Base-by-base conservation (phyloP, 2,888 invertebrate species). In the Chrysolina americana region DNA sequence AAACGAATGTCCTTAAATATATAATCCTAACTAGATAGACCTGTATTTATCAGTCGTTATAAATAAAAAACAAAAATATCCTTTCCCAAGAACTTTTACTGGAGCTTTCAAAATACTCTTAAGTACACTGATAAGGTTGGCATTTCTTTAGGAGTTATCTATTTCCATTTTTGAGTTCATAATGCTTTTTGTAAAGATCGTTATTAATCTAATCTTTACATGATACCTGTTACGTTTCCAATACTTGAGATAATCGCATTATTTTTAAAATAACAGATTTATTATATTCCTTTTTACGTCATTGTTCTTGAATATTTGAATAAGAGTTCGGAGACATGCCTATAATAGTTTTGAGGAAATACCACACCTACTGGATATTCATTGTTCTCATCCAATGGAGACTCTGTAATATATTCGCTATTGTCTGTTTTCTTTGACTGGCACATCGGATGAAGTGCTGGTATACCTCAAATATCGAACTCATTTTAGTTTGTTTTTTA, bases 341-440 rank as follows among this genome's bases (percentile, higher is more conserved):
- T n/a, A 3, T n/a, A 3, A 59, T 36, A 28, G n/a, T 59, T 53
- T 59, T 23, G 59, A 59, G 59, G 59, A 59, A 59, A 36, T 59
- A 15, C 28, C 59, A 59, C 59, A 59, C 59, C 59, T 36, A 44
- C 13, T 59, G 36, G n/a, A 59, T 59, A 36, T 36, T 59, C n/a
- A 59, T 59, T 59, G 59, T 59, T 59, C 28, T 28, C 59, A 36
- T 36, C 1, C 28, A 13, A 59, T 28, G 13, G 28, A 28, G 59
- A 13, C 36, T 59, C 36, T 36, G 36, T 59, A 47, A 47, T 47
- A 47, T 47, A 47, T 15, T 47, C 47, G 47, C n/a, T 47, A 47
- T 47, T 47, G 47, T 47, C 47, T 36, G 15, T 47, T 13, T 2
- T 47, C 19, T 50, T n/a, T 6, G 4, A 50, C 9, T n/a, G 9